A percentile compares a stretch with the other conserved stretches of the same genome.
phyloP scores from a whole-genome alignment of 2,888 invertebrate genomes.

The Drosophila quasianomalipes region DNA sequence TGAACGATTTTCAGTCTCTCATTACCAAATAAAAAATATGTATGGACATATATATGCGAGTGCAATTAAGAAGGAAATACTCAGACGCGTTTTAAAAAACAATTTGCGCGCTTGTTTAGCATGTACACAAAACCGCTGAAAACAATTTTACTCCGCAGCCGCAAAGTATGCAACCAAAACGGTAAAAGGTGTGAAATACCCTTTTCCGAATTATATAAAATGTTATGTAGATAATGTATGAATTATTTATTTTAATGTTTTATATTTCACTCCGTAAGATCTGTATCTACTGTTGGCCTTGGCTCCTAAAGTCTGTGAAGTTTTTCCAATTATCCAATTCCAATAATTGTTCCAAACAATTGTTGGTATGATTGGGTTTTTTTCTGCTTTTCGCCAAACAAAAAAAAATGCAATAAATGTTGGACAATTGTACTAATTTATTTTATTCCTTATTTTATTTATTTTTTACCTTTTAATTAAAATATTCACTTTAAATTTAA shows the following conservation, averaged over 20 bases:
- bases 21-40: background rate
- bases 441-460: background rate
- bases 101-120: conserved; percentile 54
- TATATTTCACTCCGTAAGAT: background rate
- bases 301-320: background rate
- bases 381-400: background rate
- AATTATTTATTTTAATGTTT: background rate
- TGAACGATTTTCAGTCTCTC: background rate
- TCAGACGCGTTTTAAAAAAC: conserved; percentile 37
- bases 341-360: background rate
- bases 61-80: conserved; percentile 29
- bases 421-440: background rate
- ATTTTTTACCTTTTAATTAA: background rate
- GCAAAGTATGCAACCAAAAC: conserved; percentile 61
- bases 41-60: background rate
- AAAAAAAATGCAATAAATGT: background rate
- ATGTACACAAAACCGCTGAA: conserved; percentile 59
- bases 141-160: conserved; percentile 52
- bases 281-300: background rate
- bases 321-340: background rate
- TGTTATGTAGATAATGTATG: background rate
- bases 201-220: background rate
- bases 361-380: background rate
- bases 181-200: conserved; percentile 11
- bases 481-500: background rate